A percentile compares a stretch with the other conserved stretches of the same genome.
These are phyloP conservation scores for Drosophila malerkotliana DNA, from an alignment of 1,140 invertebrate species.

Conservation along the genomic window DNA sequence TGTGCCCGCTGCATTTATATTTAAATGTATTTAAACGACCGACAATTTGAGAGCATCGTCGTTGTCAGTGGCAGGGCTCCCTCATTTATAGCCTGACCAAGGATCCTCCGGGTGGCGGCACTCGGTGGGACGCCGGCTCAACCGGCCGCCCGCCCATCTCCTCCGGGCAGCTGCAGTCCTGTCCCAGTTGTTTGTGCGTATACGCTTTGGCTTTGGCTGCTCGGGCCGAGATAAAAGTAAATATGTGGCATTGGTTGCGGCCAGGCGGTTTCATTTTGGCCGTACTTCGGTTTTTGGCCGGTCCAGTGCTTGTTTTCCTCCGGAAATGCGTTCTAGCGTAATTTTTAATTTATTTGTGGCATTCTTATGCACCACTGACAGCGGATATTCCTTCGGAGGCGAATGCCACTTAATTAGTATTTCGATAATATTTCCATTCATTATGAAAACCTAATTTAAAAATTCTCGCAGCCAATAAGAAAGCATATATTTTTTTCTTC, in stretches of 20 bases:
- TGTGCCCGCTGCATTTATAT: conserved; percentile 69
- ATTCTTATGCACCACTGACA: conserved; percentile 14
- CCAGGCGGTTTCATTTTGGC: conserved; percentile 59
- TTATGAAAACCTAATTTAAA: conserved; percentile 12
- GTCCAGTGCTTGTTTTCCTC: conserved; percentile 17
- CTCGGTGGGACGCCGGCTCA: neutral
- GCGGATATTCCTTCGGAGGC: conserved; percentile 9
- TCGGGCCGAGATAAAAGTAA: conserved; percentile 74
- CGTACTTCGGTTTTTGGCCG: conserved; percentile 7
- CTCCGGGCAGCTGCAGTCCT: conserved; percentile 1
- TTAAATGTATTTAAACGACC: conserved; percentile 83
- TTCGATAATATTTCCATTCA: conserved; percentile 15
- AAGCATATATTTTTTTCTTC: neutral
- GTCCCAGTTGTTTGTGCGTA: conserved; percentile 67
- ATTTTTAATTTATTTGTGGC: conserved; percentile 71
- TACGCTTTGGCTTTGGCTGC: conserved; percentile 53
- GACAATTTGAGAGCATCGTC: conserved; percentile 78
- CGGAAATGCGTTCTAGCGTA: conserved; percentile 63
- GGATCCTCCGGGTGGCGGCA: conserved; percentile 14
- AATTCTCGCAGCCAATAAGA: neutral
- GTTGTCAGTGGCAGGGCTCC: conserved; percentile 51
- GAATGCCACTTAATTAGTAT: conserved; percentile 36
- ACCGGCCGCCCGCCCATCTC: neutral
- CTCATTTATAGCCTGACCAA: conserved; percentile 68
- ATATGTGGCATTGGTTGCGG: conserved; percentile 76